Percentiles rank a stretch among this genome's conserved stretches.
phyloP scores from a whole-genome alignment of 2,113 vertebrate species.

The Bubalus kerabau region DNA sequence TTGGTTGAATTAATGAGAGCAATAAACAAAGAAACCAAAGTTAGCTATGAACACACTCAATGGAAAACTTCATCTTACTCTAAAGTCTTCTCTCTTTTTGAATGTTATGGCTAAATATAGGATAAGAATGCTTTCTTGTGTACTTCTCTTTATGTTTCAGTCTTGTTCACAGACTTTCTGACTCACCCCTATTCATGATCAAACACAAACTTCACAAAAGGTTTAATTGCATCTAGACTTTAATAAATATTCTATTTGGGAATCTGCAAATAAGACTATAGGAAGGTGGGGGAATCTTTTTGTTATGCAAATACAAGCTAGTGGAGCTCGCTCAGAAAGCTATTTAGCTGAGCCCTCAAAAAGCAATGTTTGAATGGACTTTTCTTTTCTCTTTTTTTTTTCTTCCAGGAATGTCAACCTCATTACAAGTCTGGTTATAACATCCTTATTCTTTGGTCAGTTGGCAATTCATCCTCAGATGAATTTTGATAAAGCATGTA shows the following conservation, averaged over 20 bases:
- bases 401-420: constrained; percentile 43
- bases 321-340: constrained; percentile 56
- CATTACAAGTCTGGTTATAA: constrained; percentile 34
- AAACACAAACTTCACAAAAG: constrained; percentile 66
- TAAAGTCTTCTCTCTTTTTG: constrained; percentile 1
- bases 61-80: constrained; percentile 36
- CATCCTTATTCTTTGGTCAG: constrained; percentile 15
- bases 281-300: constrained; percentile 54
- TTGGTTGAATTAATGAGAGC: constrained; percentile 14
- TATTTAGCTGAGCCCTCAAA: constrained; percentile 64
- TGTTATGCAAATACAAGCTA: constrained; percentile 72
- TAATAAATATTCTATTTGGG: constrained; percentile 67
- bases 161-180: constrained; percentile 33
- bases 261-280: constrained; percentile 73
- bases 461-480: constrained; percentile 50
- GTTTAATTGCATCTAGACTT: constrained; percentile 67
- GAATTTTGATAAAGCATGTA: constrained; percentile 39
- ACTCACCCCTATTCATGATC: constrained; percentile 54
- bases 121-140: not conserved
- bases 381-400: constrained; percentile 44
- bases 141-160: constrained; percentile 50
- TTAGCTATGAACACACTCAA: not conserved
- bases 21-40: not conserved
- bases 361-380: constrained; percentile 54
- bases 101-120: constrained; percentile 20